Conservation (phyloP, 92 coral and sea anemone genomes). For the Epizoanthus scotinus region DNA sequence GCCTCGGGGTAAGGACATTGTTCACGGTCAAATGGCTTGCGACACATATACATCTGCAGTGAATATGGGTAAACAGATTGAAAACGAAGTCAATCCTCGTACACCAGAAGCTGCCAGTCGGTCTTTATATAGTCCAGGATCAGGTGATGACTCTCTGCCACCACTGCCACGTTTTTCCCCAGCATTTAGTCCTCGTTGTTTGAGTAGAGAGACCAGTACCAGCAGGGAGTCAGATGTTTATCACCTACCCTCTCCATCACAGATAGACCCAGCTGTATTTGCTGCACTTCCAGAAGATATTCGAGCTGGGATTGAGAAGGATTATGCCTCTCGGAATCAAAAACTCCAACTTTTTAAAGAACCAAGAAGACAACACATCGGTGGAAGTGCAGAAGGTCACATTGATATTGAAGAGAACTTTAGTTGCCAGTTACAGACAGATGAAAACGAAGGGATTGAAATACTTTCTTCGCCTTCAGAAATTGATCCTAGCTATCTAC, state of each 20-base stretch:
- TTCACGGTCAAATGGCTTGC: background rate
- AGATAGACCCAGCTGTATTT: conserved; percentile 80
- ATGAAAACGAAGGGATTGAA: background rate
- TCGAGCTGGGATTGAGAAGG: conserved; percentile 68
- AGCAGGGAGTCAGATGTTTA: conserved; percentile 44
- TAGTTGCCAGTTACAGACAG: conserved; percentile 1
- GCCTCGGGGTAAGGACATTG: background rate
- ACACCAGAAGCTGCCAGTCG: background rate
- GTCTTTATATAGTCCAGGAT: conserved; percentile 25
- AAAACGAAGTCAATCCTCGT: background rate
- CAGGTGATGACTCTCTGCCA: conserved; percentile 41
- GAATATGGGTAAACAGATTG: background rate
- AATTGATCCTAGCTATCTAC: conserved; percentile 70
- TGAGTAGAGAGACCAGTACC: background rate
- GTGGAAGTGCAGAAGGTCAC: background rate
- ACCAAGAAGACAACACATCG: background rate
- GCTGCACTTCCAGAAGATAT: conserved; percentile 88
- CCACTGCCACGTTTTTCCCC: conserved; percentile 78
- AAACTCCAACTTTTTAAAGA: conserved; percentile 15
- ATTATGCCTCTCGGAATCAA: conserved; percentile 75
- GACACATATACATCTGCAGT: too few relatives aligned
- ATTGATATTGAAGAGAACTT: background rate
- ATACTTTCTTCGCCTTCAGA: conserved; percentile 52
- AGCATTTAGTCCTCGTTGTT: conserved; percentile 5
- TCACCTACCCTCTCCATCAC: conserved; percentile 87